Evolutionary conservation across 2,888 invertebrate species (phyloP).

Genomic region (Arctia plantaginis): DNA sequence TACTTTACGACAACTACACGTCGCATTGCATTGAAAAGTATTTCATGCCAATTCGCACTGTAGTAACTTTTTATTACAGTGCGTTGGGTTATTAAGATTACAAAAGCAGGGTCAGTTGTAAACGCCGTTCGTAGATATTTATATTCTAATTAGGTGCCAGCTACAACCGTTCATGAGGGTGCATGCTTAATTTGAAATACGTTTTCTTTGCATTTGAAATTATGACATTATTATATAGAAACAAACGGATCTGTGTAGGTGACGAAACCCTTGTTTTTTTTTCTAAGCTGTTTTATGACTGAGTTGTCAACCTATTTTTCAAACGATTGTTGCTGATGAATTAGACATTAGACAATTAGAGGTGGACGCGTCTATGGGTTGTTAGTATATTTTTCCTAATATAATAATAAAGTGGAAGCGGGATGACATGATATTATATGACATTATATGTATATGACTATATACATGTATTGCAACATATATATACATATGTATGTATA

Average conservation of each 20-base stretch:
- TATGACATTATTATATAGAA: conserved; percentile 73
- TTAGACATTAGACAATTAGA: conserved; percentile 32
- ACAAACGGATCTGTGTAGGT: conserved; percentile 59
- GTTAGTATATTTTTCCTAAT: conserved; percentile 14
- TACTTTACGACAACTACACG: conserved; percentile 26
- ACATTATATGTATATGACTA: too few species aligned
- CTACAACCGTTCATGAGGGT: conserved; percentile 73
- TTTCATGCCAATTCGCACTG: conserved; percentile 57
- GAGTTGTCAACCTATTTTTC: conserved; percentile 28
- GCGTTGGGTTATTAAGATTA: conserved; percentile 73
- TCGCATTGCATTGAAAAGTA: conserved; percentile 6
- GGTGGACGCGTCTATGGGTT: conserved; percentile 33
- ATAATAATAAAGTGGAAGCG: neutral
- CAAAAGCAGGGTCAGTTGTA: conserved; percentile 78
- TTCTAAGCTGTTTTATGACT: conserved; percentile 23
- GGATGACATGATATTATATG: too few species aligned
- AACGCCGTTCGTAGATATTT: conserved; percentile 77
- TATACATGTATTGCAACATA: too few species aligned
- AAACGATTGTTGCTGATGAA: conserved; percentile 48
- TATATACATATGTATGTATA: too few species aligned
- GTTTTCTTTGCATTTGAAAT: conserved; percentile 69
- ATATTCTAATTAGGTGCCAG: conserved; percentile 82
- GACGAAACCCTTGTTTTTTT: conserved; percentile 45
- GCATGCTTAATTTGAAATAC: conserved; percentile 78
- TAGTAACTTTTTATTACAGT: conserved; percentile 60